These are phyloP conservation scores for Chrysochloris asiatica DNA, from an alignment of 2,113 vertebrate species.

Conservation along the genomic window DNA sequence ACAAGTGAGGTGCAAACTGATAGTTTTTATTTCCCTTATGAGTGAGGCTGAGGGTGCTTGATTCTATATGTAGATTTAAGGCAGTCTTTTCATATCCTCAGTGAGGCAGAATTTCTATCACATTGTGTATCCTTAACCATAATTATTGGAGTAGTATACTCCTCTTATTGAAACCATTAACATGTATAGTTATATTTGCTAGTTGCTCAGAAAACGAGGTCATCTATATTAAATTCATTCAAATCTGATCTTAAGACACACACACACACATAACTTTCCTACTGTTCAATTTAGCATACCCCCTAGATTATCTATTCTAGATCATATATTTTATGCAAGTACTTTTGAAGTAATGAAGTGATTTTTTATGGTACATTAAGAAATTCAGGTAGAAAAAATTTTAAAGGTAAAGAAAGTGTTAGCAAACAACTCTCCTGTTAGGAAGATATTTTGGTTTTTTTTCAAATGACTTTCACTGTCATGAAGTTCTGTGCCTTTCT, in stretches of 20 bases:
- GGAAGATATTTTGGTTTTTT: constrained; percentile 61
- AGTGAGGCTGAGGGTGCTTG: constrained; percentile 18
- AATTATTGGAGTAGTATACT: constrained; percentile 24
- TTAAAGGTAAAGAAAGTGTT: constrained; percentile 48
- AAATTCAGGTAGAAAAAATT: constrained; percentile 57
- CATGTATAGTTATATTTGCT: constrained; percentile 55
- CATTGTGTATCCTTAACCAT: constrained; percentile 48
- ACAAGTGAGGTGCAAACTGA: not conserved
- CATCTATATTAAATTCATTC: constrained; percentile 63
- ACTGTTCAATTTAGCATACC: constrained; percentile 63
- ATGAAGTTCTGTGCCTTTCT: constrained; percentile 66
- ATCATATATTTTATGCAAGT: constrained; percentile 54
- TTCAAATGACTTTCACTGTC: constrained; percentile 1
- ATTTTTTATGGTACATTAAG: constrained; percentile 53
- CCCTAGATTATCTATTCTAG: constrained; percentile 42
- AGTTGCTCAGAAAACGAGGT: constrained; percentile 59
- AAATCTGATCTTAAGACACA: constrained; percentile 64
- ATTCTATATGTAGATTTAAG: constrained; percentile 48
- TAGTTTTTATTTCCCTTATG: constrained; percentile 39
- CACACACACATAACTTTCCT: not conserved
- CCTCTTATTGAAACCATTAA: constrained; percentile 53
- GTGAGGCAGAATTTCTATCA: constrained; percentile 49
- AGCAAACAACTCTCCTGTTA: constrained; percentile 62
- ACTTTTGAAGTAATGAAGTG: constrained; percentile 48
- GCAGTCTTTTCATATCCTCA: constrained; percentile 40